phyloP scores from a whole-genome alignment of 2,888 invertebrate genomes.

The Strigamia transsilvanica region DNA sequence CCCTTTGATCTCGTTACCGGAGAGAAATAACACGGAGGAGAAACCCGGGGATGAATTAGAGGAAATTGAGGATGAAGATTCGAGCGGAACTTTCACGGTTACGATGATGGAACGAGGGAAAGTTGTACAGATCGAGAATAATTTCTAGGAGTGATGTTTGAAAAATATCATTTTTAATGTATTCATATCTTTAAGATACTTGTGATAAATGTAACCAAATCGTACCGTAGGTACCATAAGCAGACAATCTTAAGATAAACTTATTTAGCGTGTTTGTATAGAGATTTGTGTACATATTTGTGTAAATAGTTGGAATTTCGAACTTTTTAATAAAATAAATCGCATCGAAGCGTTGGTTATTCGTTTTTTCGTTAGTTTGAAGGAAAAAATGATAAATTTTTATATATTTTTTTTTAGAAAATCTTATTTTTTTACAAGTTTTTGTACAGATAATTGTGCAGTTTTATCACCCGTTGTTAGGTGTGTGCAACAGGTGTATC shows the following conservation, averaged over 20 bases:
- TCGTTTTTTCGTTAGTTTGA: too few relatives aligned
- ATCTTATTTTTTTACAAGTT: neutral
- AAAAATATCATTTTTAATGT: too few relatives aligned
- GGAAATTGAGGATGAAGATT: neutral
- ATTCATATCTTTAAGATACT: too few relatives aligned
- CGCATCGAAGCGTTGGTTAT: too few relatives aligned
- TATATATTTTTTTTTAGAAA: neutral
- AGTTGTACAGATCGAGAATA: neutral
- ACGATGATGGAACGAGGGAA: conserved; percentile 11
- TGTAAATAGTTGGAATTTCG: too few relatives aligned
- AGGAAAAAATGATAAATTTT: neutral
- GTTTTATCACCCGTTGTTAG: neutral
- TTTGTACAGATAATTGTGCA: neutral
- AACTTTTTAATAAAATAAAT: too few relatives aligned
- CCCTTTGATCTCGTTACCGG: neutral
- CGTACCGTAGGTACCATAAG: too few relatives aligned
- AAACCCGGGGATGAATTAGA: neutral
- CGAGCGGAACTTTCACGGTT: neutral
- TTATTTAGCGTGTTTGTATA: neutral
- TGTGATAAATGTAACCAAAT: too few relatives aligned
- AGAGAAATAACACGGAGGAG: neutral
- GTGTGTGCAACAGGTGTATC: conserved; percentile 1
- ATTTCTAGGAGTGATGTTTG: neutral
- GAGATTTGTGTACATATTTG: too few relatives aligned
- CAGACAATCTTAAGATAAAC: neutral